Base-by-base conservation (phyloP, 2,888 invertebrate species). In the Megamerina dolium region DNA sequence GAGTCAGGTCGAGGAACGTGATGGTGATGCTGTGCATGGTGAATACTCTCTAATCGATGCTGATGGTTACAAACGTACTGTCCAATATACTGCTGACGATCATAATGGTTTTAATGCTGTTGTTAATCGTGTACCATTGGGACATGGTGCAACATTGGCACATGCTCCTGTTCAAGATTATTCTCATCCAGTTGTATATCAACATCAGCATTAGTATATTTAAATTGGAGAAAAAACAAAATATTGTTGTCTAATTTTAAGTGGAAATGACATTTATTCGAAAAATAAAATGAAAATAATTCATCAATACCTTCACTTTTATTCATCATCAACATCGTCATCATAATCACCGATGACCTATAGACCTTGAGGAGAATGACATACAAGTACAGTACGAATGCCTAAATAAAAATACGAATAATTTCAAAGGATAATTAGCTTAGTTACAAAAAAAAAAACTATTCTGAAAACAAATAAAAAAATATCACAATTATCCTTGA, bases 41-140 rank as follows among this genome's bases (percentile, higher is more conserved):
- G 62, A 67, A 50, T 69, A 69, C 51, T 64, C 68, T 0, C 49
- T 69, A 39, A 51, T 63, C 32, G 68, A 68, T 51, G 50, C 69
- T 27, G 69, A 68, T 56, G 69, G 67, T 9, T 57, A 54, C 49
- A 59, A 59, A 46, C 57, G 66, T 39, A 44, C 63, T 16, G 58
- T 53, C 12, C 58, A 53, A 30, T 55, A 55, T 14, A 55, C 55
- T 14, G 55, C 55, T 14, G 55, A 55, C 21, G 16, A 51, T 6
- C 23, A 53, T 18, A 55, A 55, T 17, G 55, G 55, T 18, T 55
- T 55, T 49, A 53, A 55, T 34, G 44, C 48, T n/a, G 37, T 37
- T 8, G 26, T 46, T 10, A 34, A 34, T 34, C 31, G 44, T 13
- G 29, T 36, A 14, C 43, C 61, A 54, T 39, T 55, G 49, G 18